Conservation (phyloP, 2,888 invertebrate genomes). For the Molorchus minor region DNA sequence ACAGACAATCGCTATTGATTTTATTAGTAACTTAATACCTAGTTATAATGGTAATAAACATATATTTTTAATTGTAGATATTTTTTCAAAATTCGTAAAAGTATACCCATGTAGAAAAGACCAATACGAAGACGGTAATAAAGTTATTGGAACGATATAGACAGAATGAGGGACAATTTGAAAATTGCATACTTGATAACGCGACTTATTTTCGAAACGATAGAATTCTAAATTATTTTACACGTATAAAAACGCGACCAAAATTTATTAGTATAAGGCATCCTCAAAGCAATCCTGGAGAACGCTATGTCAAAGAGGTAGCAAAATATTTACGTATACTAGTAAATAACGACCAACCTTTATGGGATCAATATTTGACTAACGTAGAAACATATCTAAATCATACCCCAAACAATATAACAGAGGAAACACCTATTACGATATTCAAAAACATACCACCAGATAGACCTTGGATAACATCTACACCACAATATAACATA, state of each 20-base stretch:
- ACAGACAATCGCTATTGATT: constrained; percentile 6
- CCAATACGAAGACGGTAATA: neutral
- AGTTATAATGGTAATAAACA: neutral
- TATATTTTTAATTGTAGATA: neutral
- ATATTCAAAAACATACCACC: constrained; percentile 9
- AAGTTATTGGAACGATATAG: neutral
- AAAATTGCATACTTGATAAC: neutral
- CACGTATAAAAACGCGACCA: neutral
- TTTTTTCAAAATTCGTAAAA: constrained; percentile 2
- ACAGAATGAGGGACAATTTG: neutral
- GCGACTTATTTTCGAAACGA: neutral
- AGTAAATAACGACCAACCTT: neutral
- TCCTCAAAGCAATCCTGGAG: neutral
- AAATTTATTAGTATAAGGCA: neutral
- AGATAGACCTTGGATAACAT: constrained; percentile 17
- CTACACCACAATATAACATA: neutral
- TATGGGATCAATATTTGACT: constrained; percentile 6
- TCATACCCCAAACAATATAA: constrained; percentile 8
- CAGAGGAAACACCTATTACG: constrained; percentile 1
- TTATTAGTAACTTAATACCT: neutral
- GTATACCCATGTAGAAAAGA: neutral
- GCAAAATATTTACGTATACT: neutral
- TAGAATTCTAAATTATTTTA: neutral
- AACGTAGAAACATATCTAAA: constrained; percentile 15
- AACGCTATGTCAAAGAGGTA: neutral